Base-by-base conservation (phyloP, 2,113 vertebrate species). In the Limanda limanda region DNA sequence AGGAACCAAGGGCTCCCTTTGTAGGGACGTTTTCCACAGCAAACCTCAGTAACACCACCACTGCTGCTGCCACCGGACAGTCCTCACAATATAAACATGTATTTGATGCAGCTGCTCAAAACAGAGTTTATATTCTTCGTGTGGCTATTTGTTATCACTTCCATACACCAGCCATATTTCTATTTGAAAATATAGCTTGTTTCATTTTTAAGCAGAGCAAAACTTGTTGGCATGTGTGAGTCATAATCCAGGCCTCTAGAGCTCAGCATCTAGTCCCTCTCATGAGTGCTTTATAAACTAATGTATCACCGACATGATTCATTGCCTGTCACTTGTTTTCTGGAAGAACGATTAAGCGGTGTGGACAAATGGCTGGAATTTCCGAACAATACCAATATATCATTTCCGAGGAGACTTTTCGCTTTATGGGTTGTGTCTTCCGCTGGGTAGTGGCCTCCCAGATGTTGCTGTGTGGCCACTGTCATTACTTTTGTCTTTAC, bases 1-100 rank as follows among this genome's bases (percentile, higher is more conserved):
- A 85, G 76, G 82, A 90, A 83, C 71, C 76, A 86, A 91, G 89
- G 89, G 86, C 89, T 91, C 72, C 74, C 78, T 74, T 73, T 71
- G 25, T 42, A 59, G 78, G 76, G 83, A 82, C 66, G 45, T 77
- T 84, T 82, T 81, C 73, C 86, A 80, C 88, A 81, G 85, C 74
- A 84, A 86, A 87, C 82, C 83, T 91, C 82, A 84, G 81, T 81
- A 65, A 51, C 72, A 73, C 68, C 86, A 84, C 73, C 83, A 78
- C 86, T 84, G 84, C 89, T 86, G 86, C 87, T 79, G 85, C 81
- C 65, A 69, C 68, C 67, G 65, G 2, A 64, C 82, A 63, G 71
- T 54, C 83, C 74, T 79, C 64, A 80, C 76, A 79, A 47, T 83
- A 61, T 23, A 66, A 72, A 82, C 83, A 84, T 65, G 45, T 80